These are phyloP conservation scores for Microctenopoma stevenorrisi DNA, from an alignment of 2,797 vertebrate genomes.

Conservation along the genomic window DNA sequence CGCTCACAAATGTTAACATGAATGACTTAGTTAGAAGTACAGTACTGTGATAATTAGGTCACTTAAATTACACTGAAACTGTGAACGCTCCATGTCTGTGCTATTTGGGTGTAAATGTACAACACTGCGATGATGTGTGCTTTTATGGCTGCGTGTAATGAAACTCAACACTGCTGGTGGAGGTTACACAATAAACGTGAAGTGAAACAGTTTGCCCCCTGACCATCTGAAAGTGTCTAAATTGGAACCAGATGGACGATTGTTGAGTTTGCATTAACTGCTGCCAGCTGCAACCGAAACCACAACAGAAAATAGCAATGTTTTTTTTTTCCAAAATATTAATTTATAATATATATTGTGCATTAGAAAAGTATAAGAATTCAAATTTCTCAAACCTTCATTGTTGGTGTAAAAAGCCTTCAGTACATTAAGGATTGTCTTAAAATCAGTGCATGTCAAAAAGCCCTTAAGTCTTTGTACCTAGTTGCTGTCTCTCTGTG, in stretches of 20 bases:
- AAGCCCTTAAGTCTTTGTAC: background rate
- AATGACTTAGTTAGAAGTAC: background rate
- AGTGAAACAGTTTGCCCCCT: background rate
- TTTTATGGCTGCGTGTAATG: conserved; percentile 2
- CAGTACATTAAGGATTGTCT: too few species aligned
- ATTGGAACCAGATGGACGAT: conserved; percentile 1
- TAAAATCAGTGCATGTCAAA: too few species aligned
- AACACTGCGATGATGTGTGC: background rate
- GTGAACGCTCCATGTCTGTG: background rate
- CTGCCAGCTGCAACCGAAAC: background rate
- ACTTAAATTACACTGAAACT: background rate
- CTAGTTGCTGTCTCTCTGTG: background rate
- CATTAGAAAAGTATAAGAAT: too few species aligned
- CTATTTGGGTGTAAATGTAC: background rate
- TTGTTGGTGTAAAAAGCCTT: too few species aligned
- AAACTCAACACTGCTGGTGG: conserved; percentile 9
- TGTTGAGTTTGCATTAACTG: background rate
- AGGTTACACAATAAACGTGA: too few species aligned
- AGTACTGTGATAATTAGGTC: background rate
- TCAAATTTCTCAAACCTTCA: too few species aligned
- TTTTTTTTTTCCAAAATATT: too few species aligned
- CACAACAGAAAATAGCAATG: background rate
- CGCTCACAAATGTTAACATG: background rate
- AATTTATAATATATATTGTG: too few species aligned
- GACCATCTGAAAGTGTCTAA: background rate